These are phyloP conservation scores for Aporrectodea caliginosa DNA, from an alignment of 1,140 invertebrate species.

Conservation along the genomic window DNA sequence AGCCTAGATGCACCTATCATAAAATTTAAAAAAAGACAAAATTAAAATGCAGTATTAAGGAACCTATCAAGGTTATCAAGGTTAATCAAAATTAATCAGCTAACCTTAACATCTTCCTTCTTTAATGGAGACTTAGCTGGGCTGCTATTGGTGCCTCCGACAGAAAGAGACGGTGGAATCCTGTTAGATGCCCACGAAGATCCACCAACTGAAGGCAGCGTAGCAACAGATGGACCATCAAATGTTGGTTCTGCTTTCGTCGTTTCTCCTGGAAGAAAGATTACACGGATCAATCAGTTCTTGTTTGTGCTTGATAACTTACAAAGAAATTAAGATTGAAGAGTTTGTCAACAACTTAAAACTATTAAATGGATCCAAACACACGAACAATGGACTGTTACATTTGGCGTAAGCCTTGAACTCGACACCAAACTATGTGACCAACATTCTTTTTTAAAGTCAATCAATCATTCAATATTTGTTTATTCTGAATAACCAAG, in stretches of 20 bases:
- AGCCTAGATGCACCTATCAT: background rate
- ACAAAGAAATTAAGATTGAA: background rate
- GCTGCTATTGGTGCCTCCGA: background rate
- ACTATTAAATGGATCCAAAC: background rate
- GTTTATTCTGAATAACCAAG: too few relatives aligned
- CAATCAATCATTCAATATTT: too few relatives aligned
- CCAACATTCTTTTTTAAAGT: too few relatives aligned
- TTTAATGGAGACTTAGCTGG: background rate
- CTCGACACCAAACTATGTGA: too few relatives aligned
- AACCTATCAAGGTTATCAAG: too few relatives aligned
- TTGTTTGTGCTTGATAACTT: too few relatives aligned
- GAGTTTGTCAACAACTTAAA: background rate
- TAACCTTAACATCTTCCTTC: background rate
- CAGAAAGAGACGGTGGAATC: background rate
- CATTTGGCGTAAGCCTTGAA: background rate
- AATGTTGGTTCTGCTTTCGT: background rate
- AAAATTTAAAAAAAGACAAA: background rate
- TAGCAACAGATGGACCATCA: background rate
- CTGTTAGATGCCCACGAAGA: background rate
- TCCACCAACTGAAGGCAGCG: background rate
- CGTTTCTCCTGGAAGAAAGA: background rate
- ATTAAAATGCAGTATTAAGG: background rate
- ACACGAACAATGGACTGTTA: background rate
- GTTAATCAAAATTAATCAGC: too few relatives aligned
- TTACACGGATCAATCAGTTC: background rate